Conservation (phyloP, 2,797 vertebrate genomes). For the Premnoplex brunnescens region DNA sequence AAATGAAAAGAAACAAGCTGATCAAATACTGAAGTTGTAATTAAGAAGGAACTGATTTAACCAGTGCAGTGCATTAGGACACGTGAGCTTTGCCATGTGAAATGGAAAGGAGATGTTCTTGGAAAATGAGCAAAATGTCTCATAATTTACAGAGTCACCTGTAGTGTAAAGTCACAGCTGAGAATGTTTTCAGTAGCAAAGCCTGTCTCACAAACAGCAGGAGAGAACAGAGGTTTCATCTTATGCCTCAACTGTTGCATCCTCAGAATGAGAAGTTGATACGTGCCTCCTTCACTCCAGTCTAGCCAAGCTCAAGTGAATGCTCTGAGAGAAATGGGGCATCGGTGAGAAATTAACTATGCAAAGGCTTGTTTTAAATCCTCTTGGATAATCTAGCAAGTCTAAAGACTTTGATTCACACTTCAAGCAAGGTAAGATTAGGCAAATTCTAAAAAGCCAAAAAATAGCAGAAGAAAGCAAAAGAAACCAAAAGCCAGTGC, state of each 20-base stretch:
- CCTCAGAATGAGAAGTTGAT: not conserved
- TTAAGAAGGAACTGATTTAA: not conserved
- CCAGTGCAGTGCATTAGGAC: not conserved
- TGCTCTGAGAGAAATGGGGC: not conserved
- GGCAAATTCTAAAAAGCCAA: not conserved
- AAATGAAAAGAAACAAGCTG: not conserved
- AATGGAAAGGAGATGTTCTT: constrained; percentile 9
- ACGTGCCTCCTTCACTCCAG: not conserved
- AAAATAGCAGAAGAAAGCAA: not conserved
- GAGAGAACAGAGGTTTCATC: not conserved
- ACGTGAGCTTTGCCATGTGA: not conserved
- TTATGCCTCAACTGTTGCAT: not conserved
- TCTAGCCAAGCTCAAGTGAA: not conserved
- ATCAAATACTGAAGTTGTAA: not conserved
- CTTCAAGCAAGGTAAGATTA: not conserved
- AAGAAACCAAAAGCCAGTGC: not conserved
- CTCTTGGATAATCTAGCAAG: not conserved
- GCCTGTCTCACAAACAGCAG: not conserved
- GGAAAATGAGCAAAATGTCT: not conserved
- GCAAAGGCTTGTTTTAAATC: not conserved
- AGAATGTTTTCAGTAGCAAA: not conserved
- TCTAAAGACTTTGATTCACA: not conserved
- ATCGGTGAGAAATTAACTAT: not conserved
- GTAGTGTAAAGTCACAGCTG: not conserved
- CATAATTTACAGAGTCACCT: not conserved